Conservation (phyloP, 2,888 invertebrate species). For the Embidobia sp. region DNA sequence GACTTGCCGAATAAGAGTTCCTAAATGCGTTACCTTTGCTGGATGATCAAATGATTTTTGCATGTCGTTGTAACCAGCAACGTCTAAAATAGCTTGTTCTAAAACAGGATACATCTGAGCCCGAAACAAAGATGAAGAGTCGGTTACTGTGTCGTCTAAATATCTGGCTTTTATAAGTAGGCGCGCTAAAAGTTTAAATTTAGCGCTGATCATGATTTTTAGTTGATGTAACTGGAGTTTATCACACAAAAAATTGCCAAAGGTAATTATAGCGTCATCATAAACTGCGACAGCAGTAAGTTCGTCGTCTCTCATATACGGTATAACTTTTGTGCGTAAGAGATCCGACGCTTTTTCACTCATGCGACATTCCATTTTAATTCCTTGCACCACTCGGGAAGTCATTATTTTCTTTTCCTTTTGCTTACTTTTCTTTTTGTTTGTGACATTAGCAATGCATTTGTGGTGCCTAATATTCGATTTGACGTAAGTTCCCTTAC, state of each 20-base stretch:
- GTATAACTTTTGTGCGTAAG: neutral
- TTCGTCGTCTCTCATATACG: slow-evolving; percentile 11
- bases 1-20: slow-evolving; percentile 6
- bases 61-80: slow-evolving; percentile 3
- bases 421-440: too few species aligned
- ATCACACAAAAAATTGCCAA: slow-evolving; percentile 28
- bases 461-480: slow-evolving; percentile 21
- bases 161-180: slow-evolving; percentile 17
- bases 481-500: slow-evolving; percentile 4
- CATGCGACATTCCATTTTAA: slow-evolving; percentile 14
- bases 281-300: neutral
- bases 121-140: slow-evolving; percentile 3
- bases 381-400: neutral
- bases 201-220: slow-evolving; percentile 9
- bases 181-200: slow-evolving; percentile 14
- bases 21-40: slow-evolving; percentile 18
- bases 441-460: neutral
- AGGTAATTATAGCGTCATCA: slow-evolving; percentile 8
- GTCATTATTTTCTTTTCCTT: too few species aligned
- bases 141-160: neutral
- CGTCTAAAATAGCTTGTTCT: slow-evolving; percentile 7
- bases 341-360: slow-evolving; percentile 1
- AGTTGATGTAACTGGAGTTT: slow-evolving; percentile 15
- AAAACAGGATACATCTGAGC: slow-evolving; percentile 11
- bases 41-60: slow-evolving; percentile 12